These are phyloP conservation scores for Macrobrachium rosenbergii DNA, from an alignment of 1,140 invertebrate genomes.

Conservation along the genomic window DNA sequence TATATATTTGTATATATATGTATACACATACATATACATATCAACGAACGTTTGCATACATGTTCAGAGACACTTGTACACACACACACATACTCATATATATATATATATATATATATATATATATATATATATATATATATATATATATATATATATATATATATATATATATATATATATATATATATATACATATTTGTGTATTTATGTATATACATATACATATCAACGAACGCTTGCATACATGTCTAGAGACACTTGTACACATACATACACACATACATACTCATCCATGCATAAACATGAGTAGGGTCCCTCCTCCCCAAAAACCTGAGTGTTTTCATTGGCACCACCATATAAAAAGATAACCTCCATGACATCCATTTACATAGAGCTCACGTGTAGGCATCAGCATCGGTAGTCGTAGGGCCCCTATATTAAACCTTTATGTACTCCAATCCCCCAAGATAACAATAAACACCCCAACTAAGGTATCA, in stretches of 20 bases:
- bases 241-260: no score
- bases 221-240: no score
- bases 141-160: background rate
- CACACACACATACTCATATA: background rate
- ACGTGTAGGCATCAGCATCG: background rate
- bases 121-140: background rate
- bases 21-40: no score
- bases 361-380: no score
- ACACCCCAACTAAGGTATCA: slow-evolving; percentile 53
- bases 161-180: slow-evolving; percentile 1
- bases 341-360: no score
- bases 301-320: no score
- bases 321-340: no score
- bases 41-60: background rate
- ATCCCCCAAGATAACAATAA: slow-evolving; percentile 39
- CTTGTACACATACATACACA: no score
- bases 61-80: background rate
- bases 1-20: background rate
- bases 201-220: background rate
- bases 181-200: background rate
- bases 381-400: background rate
- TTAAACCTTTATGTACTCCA: slow-evolving; percentile 2
- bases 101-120: background rate
- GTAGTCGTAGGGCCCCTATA: background rate
- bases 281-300: no score